phyloP scores from a whole-genome alignment of 2,888 invertebrate genomes.

The Pseudanteris insignis region DNA sequence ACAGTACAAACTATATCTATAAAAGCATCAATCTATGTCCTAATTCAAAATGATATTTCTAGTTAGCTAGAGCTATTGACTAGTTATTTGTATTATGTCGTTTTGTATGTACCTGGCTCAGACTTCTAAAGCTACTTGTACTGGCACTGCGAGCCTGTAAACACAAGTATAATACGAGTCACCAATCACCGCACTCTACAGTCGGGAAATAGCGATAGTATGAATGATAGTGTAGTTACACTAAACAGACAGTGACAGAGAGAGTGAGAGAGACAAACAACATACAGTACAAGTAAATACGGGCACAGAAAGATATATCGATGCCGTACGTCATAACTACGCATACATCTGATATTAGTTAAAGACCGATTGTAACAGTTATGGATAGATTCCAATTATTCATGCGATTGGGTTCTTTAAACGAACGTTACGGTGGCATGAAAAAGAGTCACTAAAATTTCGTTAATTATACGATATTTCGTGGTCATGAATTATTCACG shows the following conservation, averaged over 20 bases:
- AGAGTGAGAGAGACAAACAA: conserved; percentile 1
- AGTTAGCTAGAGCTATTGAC: conserved; percentile 47
- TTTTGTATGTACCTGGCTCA: conserved; percentile 79
- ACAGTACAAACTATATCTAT: conserved; percentile 21
- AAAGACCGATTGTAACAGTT: no score
- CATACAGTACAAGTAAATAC: conserved; percentile 15
- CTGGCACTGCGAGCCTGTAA: conserved; percentile 88
- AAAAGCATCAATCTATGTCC: conserved; percentile 19
- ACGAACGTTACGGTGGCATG: no score
- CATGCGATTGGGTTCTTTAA: no score
- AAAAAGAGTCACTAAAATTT: no score
- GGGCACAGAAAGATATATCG: conserved; percentile 8
- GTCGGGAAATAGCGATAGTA: conserved; percentile 48
- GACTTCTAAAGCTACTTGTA: conserved; percentile 90
- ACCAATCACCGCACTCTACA: conserved; percentile 61
- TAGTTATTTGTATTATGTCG: conserved; percentile 55
- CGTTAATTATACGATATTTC: no score
- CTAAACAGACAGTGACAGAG: conserved; percentile 11
- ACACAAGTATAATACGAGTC: conserved; percentile 67
- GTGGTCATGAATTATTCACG: no score
- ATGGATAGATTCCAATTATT: no score
- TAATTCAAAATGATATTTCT: conserved; percentile 30
- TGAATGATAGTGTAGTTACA: conserved; percentile 27
- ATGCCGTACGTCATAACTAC: neutral
- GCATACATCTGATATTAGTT: neutral